Base-by-base conservation (phyloP, 2,113 vertebrate genomes). In the Alligator sinensis region DNA sequence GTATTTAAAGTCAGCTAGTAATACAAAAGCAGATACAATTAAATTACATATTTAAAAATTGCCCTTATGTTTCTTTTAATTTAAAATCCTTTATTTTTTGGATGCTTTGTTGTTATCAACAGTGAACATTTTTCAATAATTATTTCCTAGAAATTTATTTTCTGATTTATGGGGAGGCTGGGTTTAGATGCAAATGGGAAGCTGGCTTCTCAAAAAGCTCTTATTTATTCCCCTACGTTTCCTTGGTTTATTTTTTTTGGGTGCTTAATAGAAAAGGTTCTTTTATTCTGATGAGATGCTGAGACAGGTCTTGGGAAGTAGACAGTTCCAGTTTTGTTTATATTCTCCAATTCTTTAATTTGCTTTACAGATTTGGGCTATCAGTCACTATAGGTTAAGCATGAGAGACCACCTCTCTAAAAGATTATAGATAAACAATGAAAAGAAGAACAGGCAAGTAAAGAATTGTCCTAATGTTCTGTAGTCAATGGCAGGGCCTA, bases 131-230 rank as follows among this genome's bases (percentile, higher is more conserved):
- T 92, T 84, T 80, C 15, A 70, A 80, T 87, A 92, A 70, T 57
- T 90, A 92, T 97, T 95, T 94, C 61, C 79, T 91, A 84, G 55
- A 95, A 88, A 95, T 54, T 72, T 3, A 19, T 88, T 92, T 86
- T 89, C 84, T 94, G 84, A 91, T 92, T 90, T 80, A 61, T 55
- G 86, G 84, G 86, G 91, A 94, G 81, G 34, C 16, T 15, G 38
- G 84, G 88, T 94, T 91, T 82, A 34, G 25, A 5, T 86, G 68
- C 88, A 88, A 91, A 60, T 79, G 2, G 4, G 25, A 83, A 85
- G 27, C 80, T 66, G 14, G 78, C 2, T 88, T 92, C 17, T 84
- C 38, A 83, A 77, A 77, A 14, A 80, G 5, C 18, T 66, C 77
- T n/a, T 5, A 75, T 70, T 78, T 25, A 75, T 34, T n/a, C 91